These are phyloP conservation scores for Athrips mouffetella DNA, from an alignment of 2,888 invertebrate genomes.

Conservation along the genomic window DNA sequence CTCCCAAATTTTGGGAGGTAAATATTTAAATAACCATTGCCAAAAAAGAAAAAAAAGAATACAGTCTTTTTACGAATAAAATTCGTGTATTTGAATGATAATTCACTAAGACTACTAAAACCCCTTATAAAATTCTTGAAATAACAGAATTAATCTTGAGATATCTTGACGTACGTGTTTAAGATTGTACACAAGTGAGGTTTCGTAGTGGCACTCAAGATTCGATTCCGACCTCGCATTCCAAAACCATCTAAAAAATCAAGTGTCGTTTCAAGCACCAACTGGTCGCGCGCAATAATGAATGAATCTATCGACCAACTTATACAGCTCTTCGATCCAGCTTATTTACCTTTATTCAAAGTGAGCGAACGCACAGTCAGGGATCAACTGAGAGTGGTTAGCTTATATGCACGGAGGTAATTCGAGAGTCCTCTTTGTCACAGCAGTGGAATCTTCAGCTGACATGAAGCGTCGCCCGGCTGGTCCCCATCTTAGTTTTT, in stretches of 20 bases:
- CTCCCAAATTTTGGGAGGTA: too few species aligned
- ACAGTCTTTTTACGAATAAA: too few species aligned
- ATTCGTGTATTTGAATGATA: too few species aligned
- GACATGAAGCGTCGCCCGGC: slow-evolving; percentile 45
- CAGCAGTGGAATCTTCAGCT: slow-evolving; percentile 44
- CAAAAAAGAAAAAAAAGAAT: too few species aligned
- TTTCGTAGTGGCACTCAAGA: slow-evolving; percentile 41
- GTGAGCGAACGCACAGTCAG: slow-evolving; percentile 30
- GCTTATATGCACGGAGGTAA: slow-evolving; percentile 22
- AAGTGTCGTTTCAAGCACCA: slow-evolving; percentile 61
- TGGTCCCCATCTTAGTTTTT: slow-evolving; percentile 29
- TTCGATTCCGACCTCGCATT: slow-evolving; percentile 53
- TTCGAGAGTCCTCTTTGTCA: slow-evolving; percentile 42
- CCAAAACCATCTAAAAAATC: slow-evolving; percentile 55
- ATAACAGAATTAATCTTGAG: too few species aligned
- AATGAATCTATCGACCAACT: slow-evolving; percentile 35
- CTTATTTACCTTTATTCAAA: slow-evolving; percentile 38
- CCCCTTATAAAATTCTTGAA: too few species aligned
- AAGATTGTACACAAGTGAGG: neutral
- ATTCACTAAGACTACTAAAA: too few species aligned
- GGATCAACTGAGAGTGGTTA: slow-evolving; percentile 41
- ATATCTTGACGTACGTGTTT: neutral
- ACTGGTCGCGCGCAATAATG: slow-evolving; percentile 47
- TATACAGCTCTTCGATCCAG: slow-evolving; percentile 41
- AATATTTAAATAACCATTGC: too few species aligned